Base-by-base conservation (phyloP, 2,113 vertebrate species). In the Entelurus aequoreus region DNA sequence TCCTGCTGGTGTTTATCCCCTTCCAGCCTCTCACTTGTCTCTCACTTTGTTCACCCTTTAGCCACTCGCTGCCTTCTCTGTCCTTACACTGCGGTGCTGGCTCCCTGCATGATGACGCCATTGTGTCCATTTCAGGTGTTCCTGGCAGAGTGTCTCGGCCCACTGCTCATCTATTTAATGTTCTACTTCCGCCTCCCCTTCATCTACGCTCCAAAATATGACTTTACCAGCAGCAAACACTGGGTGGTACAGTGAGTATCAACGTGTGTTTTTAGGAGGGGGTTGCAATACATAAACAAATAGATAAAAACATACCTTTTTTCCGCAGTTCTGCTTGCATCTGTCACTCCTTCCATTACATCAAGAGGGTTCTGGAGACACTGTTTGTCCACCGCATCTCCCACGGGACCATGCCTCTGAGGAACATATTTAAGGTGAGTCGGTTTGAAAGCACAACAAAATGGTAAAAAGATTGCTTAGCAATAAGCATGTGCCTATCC, bases 141-240 rank as follows among this genome's bases (percentile, higher is more conserved):
- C 85, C 88, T 97, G 52, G 86, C 92, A 0, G 94, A 97, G 75
- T 96, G 94, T 0, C 87, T 86, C 0, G 94, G 94, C 6, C 94
- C 94, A 0, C 90, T 97, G 15, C 72, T 95, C 70, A 92, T 97
- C 67, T 97, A 96, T 74, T 77, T 97, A 74, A 92, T 95, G 82
- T 96, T 97, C 83, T 97, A 96, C 80, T 94, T 94, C 79, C 90
- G 93, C 6, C 90, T 95, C 9, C 93, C 94, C 48, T 94, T 97
- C 80, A 93, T 96, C 79, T 97, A 97, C 3, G 87, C 91, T 36
- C 89, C 87, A 9, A 94, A 92, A 73, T 90, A 95, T 0, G 94
- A 94, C 87, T 95, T 95, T 88, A 94, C 90, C 55, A 91, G 87
- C 80, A 95, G 94, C 82, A 91, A 92, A 67, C 91, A 95, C 81